Evolutionary conservation across 2,888 invertebrate species (phyloP).

Genomic region (Bombyx huttoni): DNA sequence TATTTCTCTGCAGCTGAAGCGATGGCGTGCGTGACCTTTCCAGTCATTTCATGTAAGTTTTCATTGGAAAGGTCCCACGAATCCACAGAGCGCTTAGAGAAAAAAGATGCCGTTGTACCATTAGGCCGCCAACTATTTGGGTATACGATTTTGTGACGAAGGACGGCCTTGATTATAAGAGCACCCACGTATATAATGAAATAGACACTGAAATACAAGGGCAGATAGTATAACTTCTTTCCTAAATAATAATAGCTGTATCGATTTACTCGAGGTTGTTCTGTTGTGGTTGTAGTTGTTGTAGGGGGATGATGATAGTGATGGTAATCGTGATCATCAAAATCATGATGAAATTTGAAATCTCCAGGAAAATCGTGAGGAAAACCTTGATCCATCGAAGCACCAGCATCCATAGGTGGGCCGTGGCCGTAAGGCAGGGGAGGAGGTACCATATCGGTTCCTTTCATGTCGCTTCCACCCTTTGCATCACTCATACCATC

Average conservation of each 20-base stretch:
- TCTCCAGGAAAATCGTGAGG: slow-evolving; percentile 60
- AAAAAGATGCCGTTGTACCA: slow-evolving; percentile 44
- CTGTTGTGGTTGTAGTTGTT: slow-evolving; percentile 52
- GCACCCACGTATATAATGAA: slow-evolving; percentile 80
- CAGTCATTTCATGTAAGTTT: slow-evolving; percentile 60
- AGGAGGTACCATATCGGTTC: slow-evolving; percentile 39
- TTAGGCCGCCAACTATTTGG: slow-evolving; percentile 70
- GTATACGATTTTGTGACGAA: slow-evolving; percentile 79
- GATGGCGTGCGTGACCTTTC: slow-evolving; percentile 54
- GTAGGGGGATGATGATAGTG: slow-evolving; percentile 48
- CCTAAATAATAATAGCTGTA: slow-evolving; percentile 84
- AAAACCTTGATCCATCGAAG: slow-evolving; percentile 45
- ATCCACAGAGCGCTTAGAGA: slow-evolving; percentile 53
- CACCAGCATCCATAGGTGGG: slow-evolving; percentile 17
- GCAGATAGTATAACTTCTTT: slow-evolving; percentile 81
- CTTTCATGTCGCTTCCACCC: slow-evolving; percentile 28
- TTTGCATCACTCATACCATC: slow-evolving; percentile 22
- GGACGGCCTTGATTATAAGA: slow-evolving; percentile 79
- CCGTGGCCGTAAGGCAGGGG: slow-evolving; percentile 29
- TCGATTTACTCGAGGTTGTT: slow-evolving; percentile 72
- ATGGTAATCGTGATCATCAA: slow-evolving; percentile 45
- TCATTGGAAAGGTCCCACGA: slow-evolving; percentile 61
- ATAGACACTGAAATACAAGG: slow-evolving; percentile 82
- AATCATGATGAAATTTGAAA: slow-evolving; percentile 50
- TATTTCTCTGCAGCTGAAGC: slow-evolving; percentile 55